These are phyloP conservation scores for Phacellophora camtschatica DNA, from an alignment of 30 jellyfish, hydroid and myxozoan genomes.

Conservation along the genomic window DNA sequence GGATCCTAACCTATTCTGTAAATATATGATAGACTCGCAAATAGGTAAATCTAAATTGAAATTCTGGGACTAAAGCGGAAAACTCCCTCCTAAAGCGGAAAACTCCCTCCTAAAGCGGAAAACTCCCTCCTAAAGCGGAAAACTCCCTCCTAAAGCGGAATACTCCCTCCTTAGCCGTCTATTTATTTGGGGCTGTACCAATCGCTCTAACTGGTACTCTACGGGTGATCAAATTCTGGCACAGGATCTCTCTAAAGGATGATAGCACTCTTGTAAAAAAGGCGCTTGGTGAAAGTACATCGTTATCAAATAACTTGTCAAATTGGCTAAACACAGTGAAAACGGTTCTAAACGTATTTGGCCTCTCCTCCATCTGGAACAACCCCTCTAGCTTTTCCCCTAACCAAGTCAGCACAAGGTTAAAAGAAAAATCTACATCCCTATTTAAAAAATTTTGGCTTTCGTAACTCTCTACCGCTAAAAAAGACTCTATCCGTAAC, in stretches of 20 bases:
- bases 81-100: too few species aligned
- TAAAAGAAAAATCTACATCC: background rate
- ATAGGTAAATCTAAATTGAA: too few species aligned
- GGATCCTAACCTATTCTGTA: too few species aligned
- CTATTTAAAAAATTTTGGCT: background rate
- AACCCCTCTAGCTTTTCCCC: background rate
- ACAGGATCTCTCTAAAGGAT: background rate
- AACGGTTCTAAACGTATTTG: background rate
- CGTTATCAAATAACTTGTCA: background rate
- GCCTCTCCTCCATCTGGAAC: slow-evolving; percentile 2
- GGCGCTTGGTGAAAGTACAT: background rate
- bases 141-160: background rate
- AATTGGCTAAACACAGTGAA: slow-evolving; percentile 6
- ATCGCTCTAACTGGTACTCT: background rate
- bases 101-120: too few species aligned
- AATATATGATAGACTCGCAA: too few species aligned
- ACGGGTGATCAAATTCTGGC: background rate
- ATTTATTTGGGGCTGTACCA: background rate
- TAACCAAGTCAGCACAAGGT: background rate
- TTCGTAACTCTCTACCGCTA: background rate
- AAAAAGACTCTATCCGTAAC: too few species aligned
- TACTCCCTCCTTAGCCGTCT: too few species aligned
- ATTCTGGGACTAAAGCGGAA: too few species aligned
- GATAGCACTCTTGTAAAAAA: background rate
- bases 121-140: background rate